Evolutionary conservation across 2,888 invertebrate genomes (phyloP), one percentile per base, ranked within the genome.

Genomic region (Conops quadrifasciatus): DNA sequence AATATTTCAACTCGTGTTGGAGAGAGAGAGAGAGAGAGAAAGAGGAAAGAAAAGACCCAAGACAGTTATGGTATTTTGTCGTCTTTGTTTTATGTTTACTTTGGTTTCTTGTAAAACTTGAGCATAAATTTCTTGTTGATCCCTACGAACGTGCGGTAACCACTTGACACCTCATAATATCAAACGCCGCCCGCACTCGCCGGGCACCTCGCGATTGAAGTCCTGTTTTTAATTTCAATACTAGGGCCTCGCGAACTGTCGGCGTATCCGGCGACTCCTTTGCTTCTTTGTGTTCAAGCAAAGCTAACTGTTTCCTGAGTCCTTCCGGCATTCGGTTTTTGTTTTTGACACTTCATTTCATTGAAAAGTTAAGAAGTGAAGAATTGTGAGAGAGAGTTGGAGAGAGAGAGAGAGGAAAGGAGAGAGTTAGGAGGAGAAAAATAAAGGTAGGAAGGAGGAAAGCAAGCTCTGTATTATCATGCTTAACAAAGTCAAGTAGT

Each of bases 101-200:
- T 43, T 47, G 47, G 47, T 47, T 45, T 43, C 26, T 15, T 63
- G 24, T 21, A n/a, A 47, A 63, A 63, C 45, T 63, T 45, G 5
- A 45, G 45, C 47, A 47, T 59, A 59, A 49, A 67, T 30, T n/a
- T 53, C 53, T 16, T 36, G 30, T 51, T 53, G 36, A 53, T 30
- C 30, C 65, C n/a, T 51, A 15, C 60, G 9, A 43, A 43, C n/a
- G 62, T 43, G 62, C 62, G 36, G 36, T 72, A 71, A 78, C 80
- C 80, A 82, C 82, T 82, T 81, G 82, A 81, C 82, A 82, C 83
- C 82, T 83, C 82, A 80, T 83, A 81, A 83, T 82, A 80, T 81
- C 83, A 82, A 80, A 80, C 79, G 80, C 79, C 79, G 19, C 19
- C 19, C 30, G 28, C 62, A 11, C 60, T 19, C 13, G 4, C 30